Percentiles rank a stretch among this genome's conserved stretches.
Conservation (phyloP, 2,113 vertebrate genomes). For the Glareola pratincola region DNA sequence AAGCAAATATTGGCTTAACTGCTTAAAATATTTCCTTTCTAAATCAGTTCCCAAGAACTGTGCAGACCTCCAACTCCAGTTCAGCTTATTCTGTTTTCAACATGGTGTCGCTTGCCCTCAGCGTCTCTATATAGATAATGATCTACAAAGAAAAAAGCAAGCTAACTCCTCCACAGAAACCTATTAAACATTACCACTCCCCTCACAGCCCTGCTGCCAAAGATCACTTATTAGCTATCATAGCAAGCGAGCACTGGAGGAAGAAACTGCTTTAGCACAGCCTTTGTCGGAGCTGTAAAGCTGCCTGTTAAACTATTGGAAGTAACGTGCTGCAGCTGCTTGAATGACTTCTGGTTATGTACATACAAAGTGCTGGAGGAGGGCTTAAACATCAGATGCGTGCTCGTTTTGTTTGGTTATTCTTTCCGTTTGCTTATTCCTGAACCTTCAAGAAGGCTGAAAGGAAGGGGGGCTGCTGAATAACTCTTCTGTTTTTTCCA, state of each 20-base stretch:
- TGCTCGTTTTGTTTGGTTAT: conserved; percentile 35
- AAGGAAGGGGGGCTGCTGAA: conserved; percentile 14
- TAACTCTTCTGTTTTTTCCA: background rate
- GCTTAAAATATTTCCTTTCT: background rate
- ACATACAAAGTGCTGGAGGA: conserved; percentile 69
- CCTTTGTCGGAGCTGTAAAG: conserved; percentile 59
- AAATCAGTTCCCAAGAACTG: background rate
- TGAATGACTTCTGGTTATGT: conserved; percentile 72
- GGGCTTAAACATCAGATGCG: conserved; percentile 59
- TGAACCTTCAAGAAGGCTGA: conserved; percentile 16
- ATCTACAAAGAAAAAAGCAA: conserved; percentile 65
- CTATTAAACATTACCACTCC: conserved; percentile 69
- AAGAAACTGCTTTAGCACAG: conserved; percentile 43
- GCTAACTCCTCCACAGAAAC: conserved; percentile 64
- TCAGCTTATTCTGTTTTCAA: conserved; percentile 36
- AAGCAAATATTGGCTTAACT: background rate
- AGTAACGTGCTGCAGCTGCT: conserved; percentile 78
- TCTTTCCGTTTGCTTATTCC: conserved; percentile 53
- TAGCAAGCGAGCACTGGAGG: conserved; percentile 56
- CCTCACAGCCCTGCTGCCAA: conserved; percentile 50
- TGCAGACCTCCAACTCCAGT: conserved; percentile 25
- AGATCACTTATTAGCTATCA: conserved; percentile 65
- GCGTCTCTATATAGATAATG: conserved; percentile 53
- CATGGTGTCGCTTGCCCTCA: conserved; percentile 48
- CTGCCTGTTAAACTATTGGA: conserved; percentile 76